Evolutionary conservation across 53 echinoderm and acorn worm species (phyloP).

Genomic region (Holothuria leucospilota): DNA sequence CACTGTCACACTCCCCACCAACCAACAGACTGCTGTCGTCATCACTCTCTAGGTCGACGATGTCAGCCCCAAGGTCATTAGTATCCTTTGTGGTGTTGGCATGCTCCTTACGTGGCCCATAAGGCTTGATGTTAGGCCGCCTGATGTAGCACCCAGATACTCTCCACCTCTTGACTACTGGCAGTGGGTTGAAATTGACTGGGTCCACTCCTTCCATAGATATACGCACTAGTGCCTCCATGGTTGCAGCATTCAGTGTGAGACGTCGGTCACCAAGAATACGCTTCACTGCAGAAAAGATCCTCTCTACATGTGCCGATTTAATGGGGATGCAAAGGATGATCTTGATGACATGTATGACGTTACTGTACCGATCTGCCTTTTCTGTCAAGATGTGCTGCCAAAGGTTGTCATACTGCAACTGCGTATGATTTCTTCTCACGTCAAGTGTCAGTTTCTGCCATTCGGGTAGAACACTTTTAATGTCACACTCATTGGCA

Average conservation of each 20-base stretch:
- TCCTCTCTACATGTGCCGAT: slow-evolving; percentile 35
- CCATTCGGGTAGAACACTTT: slow-evolving; percentile 34
- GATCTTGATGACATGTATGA: slow-evolving; percentile 28
- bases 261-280: slow-evolving; percentile 23
- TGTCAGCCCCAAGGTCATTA: too few relatives aligned
- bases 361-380: slow-evolving; percentile 1
- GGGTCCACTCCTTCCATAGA: slow-evolving; percentile 30
- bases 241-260: background rate
- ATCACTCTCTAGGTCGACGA: too few relatives aligned
- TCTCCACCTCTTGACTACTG: slow-evolving; percentile 46
- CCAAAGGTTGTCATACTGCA: slow-evolving; percentile 31
- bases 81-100: background rate
- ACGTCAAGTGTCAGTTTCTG: background rate
- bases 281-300: slow-evolving; percentile 3
- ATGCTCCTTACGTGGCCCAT: background rate
- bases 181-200: slow-evolving; percentile 16
- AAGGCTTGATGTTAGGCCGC: slow-evolving; percentile 39
- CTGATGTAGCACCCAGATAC: background rate
- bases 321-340: slow-evolving; percentile 16
- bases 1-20: too few relatives aligned
- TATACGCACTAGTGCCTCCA: slow-evolving; percentile 24
- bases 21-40: too few relatives aligned
- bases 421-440: background rate
- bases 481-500: slow-evolving; percentile 33
- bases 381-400: background rate